A percentile compares a stretch with the other conserved stretches of the same genome.
Conservation (phyloP, 2,113 vertebrate genomes). For the Melozone crissalis region DNA sequence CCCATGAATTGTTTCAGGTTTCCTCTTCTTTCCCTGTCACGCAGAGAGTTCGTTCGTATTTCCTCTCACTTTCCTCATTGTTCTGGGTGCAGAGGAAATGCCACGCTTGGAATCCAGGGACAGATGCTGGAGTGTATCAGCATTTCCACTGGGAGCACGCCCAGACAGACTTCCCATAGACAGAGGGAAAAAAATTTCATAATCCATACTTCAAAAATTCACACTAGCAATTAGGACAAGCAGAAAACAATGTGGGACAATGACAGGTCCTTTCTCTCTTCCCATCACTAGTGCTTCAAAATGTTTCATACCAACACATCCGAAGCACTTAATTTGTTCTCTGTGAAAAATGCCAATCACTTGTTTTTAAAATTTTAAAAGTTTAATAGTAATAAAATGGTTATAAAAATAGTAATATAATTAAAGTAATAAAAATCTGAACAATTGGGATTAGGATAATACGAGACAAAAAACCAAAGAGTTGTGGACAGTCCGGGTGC, state of each 20-base stretch:
- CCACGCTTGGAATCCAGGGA: neutral
- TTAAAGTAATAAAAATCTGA: too few species aligned
- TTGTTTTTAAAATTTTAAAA: too few species aligned
- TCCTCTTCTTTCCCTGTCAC: conserved; percentile 26
- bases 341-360: neutral
- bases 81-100: conserved; percentile 65
- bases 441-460: too few species aligned
- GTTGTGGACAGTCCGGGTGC: too few species aligned
- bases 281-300: neutral
- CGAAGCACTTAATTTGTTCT: neutral
- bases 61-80: conserved; percentile 68
- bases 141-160: conserved; percentile 8
- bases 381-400: too few species aligned
- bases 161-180: neutral
- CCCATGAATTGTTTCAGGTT: conserved; percentile 42
- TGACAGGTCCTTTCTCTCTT: neutral
- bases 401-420: too few species aligned
- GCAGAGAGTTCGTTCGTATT: conserved; percentile 49
- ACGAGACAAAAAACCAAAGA: too few species aligned
- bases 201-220: neutral
- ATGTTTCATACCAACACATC: neutral
- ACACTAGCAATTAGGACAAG: neutral
- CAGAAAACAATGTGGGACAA: neutral
- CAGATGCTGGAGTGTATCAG: conserved; percentile 10
- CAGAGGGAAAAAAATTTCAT: neutral